Conservation (phyloP, 2,888 invertebrate genomes). For the Anagyrus pseudococci region DNA sequence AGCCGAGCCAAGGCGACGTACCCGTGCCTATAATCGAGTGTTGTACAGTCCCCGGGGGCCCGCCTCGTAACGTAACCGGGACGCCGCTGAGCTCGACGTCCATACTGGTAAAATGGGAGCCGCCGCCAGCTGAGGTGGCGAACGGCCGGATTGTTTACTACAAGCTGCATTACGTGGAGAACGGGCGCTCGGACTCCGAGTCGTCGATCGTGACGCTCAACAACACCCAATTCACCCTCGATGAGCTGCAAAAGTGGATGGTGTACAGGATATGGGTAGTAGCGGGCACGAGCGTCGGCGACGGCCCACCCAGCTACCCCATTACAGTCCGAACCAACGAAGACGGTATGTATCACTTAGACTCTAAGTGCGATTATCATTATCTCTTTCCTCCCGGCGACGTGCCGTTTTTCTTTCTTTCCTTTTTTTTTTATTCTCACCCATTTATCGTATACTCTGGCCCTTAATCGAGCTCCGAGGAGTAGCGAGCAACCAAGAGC, state of each 20-base stretch:
- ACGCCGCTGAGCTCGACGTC: conserved; percentile 87
- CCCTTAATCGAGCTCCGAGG: too few relatives aligned
- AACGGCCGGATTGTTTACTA: conserved; percentile 95
- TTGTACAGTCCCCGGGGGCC: conserved; percentile 90
- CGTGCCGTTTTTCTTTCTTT: neutral
- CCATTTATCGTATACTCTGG: too few relatives aligned
- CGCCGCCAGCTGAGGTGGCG: conserved; percentile 88
- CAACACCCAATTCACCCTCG: conserved; percentile 80
- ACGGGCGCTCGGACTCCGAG: conserved; percentile 83
- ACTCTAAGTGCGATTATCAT: conserved; percentile 15
- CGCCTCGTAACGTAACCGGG: conserved; percentile 93
- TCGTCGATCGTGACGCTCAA: conserved; percentile 82
- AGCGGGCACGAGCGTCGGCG: conserved; percentile 95
- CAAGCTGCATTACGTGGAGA: conserved; percentile 90
- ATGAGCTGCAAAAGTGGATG: conserved; percentile 93
- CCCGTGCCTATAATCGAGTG: conserved; percentile 62
- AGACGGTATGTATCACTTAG: conserved; percentile 94
- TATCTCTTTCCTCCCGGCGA: neutral
- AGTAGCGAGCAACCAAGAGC: too few relatives aligned
- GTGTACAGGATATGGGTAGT: conserved; percentile 96
- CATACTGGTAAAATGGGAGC: conserved; percentile 89
- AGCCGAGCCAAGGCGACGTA: too few relatives aligned
- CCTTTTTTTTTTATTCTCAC: neutral
- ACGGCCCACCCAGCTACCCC: conserved; percentile 92
- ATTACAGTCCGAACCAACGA: conserved; percentile 94